A percentile compares a stretch with the other conserved stretches of the same genome.
Evolutionary conservation across 2,888 invertebrate species (phyloP).

Genomic region (Epinotia ramella): DNA sequence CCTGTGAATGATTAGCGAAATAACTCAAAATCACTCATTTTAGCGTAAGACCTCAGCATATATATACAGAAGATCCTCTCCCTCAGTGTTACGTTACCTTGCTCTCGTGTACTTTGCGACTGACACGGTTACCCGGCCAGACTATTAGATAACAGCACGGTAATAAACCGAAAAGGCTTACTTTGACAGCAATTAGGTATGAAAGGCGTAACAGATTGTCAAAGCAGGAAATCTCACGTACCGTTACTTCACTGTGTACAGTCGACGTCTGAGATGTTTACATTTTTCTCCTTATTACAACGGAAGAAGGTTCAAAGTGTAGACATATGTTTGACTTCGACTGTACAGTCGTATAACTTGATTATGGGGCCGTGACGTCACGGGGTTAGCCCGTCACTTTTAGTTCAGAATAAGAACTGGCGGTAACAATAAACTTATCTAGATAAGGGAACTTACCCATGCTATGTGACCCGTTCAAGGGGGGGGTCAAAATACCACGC

Average conservation of each 20-base stretch:
- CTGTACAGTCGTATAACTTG: conserved; percentile 15
- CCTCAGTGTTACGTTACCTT: neutral
- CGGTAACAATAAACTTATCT: neutral
- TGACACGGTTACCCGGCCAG: neutral
- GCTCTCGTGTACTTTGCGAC: neutral
- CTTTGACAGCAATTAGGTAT: conserved; percentile 18
- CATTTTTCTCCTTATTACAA: too few relatives aligned
- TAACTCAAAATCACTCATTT: too few relatives aligned
- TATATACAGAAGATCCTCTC: too few relatives aligned
- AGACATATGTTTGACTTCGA: too few relatives aligned
- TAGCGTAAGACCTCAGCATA: too few relatives aligned
- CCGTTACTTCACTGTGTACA: conserved; percentile 11
- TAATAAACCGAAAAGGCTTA: conserved; percentile 10
- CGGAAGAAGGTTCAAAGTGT: too few relatives aligned
- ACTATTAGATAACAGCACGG: conserved; percentile 13
- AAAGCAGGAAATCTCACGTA: conserved; percentile 22
- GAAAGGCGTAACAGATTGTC: conserved; percentile 36
- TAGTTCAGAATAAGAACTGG: neutral
- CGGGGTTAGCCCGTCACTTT: conserved; percentile 18
- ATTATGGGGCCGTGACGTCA: conserved; percentile 9
- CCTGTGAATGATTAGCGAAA: too few relatives aligned
- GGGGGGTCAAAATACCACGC: too few relatives aligned
- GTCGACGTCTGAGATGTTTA: neutral
- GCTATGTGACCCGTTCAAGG: too few relatives aligned
- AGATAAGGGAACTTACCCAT: too few relatives aligned